Evolutionary conservation across 2,797 vertebrate genomes (phyloP).

Genomic region (Spea hammondii): DNA sequence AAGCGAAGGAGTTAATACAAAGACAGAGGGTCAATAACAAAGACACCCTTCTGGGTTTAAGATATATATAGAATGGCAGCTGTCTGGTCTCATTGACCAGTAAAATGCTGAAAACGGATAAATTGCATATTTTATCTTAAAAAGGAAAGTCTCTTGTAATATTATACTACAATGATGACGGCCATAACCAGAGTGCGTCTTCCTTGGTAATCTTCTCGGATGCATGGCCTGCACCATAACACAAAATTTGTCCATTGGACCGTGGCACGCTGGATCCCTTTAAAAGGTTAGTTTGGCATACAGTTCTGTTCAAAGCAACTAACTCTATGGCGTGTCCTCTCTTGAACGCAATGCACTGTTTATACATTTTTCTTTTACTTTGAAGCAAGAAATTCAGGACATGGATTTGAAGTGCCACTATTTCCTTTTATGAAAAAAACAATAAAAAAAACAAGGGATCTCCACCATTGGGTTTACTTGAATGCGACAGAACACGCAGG

Average conservation of each 20-base stretch:
- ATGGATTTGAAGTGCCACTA: conserved; percentile 31
- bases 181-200: conserved; percentile 23
- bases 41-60: conserved; percentile 4
- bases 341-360: conserved; percentile 25
- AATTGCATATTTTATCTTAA: conserved; percentile 51
- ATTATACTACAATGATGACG: conserved; percentile 44
- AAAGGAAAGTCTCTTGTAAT: conserved; percentile 38
- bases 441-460: not conserved
- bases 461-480: conserved; percentile 23
- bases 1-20: conserved; percentile 24
- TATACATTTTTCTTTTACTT: conserved; percentile 21
- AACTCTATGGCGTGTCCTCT: not conserved
- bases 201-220: conserved; percentile 5
- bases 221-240: conserved; percentile 5
- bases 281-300: conserved; percentile 46
- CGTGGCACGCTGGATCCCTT: conserved; percentile 24
- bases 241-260: conserved; percentile 7
- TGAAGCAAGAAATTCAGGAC: conserved; percentile 9
- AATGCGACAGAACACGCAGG: conserved; percentile 32
- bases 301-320: conserved; percentile 14
- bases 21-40: conserved; percentile 30
- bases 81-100: conserved; percentile 41
- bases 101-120: conserved; percentile 38
- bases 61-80: conserved; percentile 34
- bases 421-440: conserved; percentile 38